phyloP scores from a whole-genome alignment of 2,888 invertebrate species.

The Biston betularia region DNA sequence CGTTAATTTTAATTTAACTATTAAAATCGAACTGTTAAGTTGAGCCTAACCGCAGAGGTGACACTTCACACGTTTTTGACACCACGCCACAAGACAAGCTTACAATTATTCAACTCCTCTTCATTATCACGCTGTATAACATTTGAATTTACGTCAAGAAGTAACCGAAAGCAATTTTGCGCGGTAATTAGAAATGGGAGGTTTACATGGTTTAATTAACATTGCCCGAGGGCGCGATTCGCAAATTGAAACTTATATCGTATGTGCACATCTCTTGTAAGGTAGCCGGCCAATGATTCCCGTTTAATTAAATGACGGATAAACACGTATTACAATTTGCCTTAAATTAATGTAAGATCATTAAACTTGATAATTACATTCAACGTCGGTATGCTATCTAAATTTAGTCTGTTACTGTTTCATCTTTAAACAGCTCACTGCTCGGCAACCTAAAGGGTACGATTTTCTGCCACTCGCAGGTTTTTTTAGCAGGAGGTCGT shows the following conservation, averaged over 20 bases:
- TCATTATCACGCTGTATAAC: conserved; percentile 33
- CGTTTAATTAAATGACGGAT: conserved; percentile 34
- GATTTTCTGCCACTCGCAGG: too few species aligned
- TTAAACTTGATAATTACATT: neutral
- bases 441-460: neutral
- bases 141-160: conserved; percentile 41
- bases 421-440: too few species aligned
- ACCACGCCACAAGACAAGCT: conserved; percentile 12
- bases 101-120: conserved; percentile 22
- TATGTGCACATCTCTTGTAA: conserved; percentile 32
- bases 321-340: conserved; percentile 10
- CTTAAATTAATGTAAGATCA: neutral
- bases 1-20: neutral
- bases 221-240: conserved; percentile 37
- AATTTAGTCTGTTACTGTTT: neutral
- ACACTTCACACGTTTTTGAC: conserved; percentile 5
- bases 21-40: neutral
- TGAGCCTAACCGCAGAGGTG: conserved; percentile 4
- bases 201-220: conserved; percentile 47
- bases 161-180: conserved; percentile 45
- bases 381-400: neutral
- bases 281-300: conserved; percentile 32
- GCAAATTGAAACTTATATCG: conserved; percentile 46
- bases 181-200: conserved; percentile 46
- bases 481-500: too few species aligned